These are phyloP conservation scores for Drosophila mimica DNA, from an alignment of 2,888 invertebrate species.

Conservation along the genomic window DNA sequence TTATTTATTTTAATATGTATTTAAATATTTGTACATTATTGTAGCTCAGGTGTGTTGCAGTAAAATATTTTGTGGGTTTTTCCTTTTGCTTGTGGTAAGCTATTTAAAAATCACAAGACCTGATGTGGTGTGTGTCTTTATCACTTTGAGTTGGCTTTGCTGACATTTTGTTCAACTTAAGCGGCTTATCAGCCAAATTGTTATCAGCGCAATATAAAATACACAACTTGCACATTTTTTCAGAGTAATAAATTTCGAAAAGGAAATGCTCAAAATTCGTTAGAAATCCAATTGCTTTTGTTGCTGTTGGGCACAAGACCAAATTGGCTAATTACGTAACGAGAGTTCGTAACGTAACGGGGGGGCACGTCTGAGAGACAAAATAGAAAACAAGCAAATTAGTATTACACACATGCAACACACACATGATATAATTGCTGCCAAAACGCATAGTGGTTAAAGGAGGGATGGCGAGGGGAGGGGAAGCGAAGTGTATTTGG, in stretches of 20 bases:
- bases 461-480: not conserved
- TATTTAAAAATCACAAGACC: slow-evolving; percentile 65
- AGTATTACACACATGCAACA: slow-evolving; percentile 11
- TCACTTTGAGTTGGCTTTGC: slow-evolving; percentile 66
- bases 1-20: not conserved
- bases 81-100: slow-evolving; percentile 12
- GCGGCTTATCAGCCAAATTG: slow-evolving; percentile 42
- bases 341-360: not conserved
- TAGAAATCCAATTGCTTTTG: not conserved
- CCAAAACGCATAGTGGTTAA: slow-evolving; percentile 18
- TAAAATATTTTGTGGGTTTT: not conserved
- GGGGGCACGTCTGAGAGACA: slow-evolving; percentile 47
- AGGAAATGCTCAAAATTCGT: slow-evolving; percentile 2
- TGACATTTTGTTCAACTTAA: slow-evolving; percentile 31
- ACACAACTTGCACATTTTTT: slow-evolving; percentile 14
- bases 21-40: slow-evolving; percentile 1
- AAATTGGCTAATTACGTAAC: slow-evolving; percentile 41
- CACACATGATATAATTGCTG: slow-evolving; percentile 13
- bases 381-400: slow-evolving; percentile 45
- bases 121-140: slow-evolving; percentile 30
- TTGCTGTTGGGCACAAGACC: slow-evolving; percentile 8
- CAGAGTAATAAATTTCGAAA: slow-evolving; percentile 4
- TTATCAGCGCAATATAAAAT: slow-evolving; percentile 31
- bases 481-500: slow-evolving; percentile 2
- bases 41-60: slow-evolving; percentile 1